A percentile compares a stretch with the other conserved stretches of the same genome.
These are phyloP conservation scores for Drosophila ochracea DNA, from an alignment of 2,888 invertebrate species.

Conservation along the genomic window DNA sequence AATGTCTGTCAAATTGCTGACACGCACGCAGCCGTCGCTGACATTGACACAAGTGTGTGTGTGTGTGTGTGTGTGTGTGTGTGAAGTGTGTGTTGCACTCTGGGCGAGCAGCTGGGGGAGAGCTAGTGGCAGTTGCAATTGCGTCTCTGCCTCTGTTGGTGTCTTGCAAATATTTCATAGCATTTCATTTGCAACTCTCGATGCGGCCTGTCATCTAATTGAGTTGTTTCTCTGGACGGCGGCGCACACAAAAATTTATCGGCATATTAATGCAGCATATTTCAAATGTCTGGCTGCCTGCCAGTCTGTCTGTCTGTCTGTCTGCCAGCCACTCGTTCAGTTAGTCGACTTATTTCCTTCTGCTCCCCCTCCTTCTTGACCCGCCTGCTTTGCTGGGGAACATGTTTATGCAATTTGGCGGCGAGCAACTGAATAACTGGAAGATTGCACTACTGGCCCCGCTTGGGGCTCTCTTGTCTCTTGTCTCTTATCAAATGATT, in stretches of 20 bases:
- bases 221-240: slow-evolving; percentile 76
- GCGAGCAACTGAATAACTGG: slow-evolving; percentile 39
- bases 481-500: slow-evolving; percentile 80
- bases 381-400: slow-evolving; percentile 25
- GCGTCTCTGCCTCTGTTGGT: slow-evolving; percentile 39
- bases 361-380: background rate
- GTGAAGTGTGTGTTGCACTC: background rate
- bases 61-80: background rate
- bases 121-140: background rate
- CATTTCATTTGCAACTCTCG: slow-evolving; percentile 71
- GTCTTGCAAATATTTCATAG: slow-evolving; percentile 69
- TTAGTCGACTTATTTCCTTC: slow-evolving; percentile 72
- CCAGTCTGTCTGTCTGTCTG: slow-evolving; percentile 19
- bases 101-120: background rate
- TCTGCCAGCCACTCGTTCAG: background rate
- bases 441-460: slow-evolving; percentile 40
- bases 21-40: slow-evolving; percentile 69
- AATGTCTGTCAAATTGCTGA: slow-evolving; percentile 82
- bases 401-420: slow-evolving; percentile 76
- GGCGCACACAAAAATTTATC: slow-evolving; percentile 64
- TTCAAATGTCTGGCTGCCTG: slow-evolving; percentile 69
- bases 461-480: slow-evolving; percentile 11
- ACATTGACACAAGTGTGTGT: slow-evolving; percentile 73
- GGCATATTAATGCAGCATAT: slow-evolving; percentile 81
- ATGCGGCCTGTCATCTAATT: slow-evolving; percentile 76